Conservation (phyloP, 2,113 vertebrate genomes). For the Theristicus caerulescens region DNA sequence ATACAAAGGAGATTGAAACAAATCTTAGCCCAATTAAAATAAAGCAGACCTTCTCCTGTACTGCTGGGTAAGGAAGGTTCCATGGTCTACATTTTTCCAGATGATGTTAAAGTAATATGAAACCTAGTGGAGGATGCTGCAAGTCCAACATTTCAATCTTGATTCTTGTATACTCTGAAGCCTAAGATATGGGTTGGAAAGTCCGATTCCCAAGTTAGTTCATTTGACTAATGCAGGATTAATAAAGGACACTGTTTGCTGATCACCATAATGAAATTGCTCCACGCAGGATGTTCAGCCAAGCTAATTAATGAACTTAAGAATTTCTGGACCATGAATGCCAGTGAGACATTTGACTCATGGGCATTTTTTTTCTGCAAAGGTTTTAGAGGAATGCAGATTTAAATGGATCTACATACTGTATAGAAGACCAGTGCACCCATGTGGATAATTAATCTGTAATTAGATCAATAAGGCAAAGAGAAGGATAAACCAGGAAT, state of each 20-base stretch:
- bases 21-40: not conserved
- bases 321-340: constrained; percentile 29
- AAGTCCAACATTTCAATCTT: not conserved
- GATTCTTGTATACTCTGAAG: not conserved
- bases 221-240: not conserved
- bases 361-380: not conserved
- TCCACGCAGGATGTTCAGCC: not conserved
- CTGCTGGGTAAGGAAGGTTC: not conserved
- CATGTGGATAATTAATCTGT: constrained; percentile 46
- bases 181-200: not conserved
- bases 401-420: not conserved
- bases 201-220: not conserved
- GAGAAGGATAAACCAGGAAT: constrained; percentile 9
- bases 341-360: not conserved
- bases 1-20: not conserved
- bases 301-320: constrained; percentile 49
- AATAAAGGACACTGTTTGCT: constrained; percentile 21
- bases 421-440: not conserved
- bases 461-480: constrained; percentile 47
- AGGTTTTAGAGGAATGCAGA: not conserved
- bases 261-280: constrained; percentile 6
- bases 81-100: not conserved
- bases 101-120: not conserved
- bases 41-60: not conserved
- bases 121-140: not conserved